Base-by-base conservation (phyloP, 2,113 vertebrate species). In the Tauraco erythrolophus region DNA sequence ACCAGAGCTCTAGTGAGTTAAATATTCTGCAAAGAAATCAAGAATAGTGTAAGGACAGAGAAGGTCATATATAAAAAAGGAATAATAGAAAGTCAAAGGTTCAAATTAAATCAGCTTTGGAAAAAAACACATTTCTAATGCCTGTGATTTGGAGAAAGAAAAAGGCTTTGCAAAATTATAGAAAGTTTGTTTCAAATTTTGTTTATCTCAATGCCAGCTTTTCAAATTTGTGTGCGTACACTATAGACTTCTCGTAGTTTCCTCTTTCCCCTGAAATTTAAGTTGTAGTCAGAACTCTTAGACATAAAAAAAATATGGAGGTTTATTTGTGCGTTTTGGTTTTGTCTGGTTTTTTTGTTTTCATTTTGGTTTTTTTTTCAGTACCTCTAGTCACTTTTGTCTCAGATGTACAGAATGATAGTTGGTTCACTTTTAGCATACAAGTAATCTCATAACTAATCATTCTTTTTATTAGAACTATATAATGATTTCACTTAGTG, bases 141-240 rank as follows among this genome's bases (percentile, higher is more conserved):
- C 4, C 6, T 43, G 12, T 62, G n/a, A 35, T 84, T 30, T 56
- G 61, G 27, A 71, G 43, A 60, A 88, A 48, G 19, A 60, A 81
- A 71, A 77, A 33, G 14, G 1, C 5, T 84, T 78, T 19, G 1
- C 10, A 75, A 75, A 5, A 37, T 18, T 46, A 2, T 16, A 60
- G 50, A 81, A 87, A 77, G 0, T 41, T 75, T 87, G 15, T 2
- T 11, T n/a, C 17, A 43, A 62, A 13, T 50, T 68, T 64, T 86
- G 5, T n/a, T 79, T 71, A 19, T 46, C 60, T 8, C 48, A 23
- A 15, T 12, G 48, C 19, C 33, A 81, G 7, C 4, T 84, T 80
- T 84, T 62, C 28, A 68, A 62, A 76, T 9, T 30, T 75, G 23
- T 35, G 2, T 19, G 6, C 0, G 0, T 46, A 18, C 5, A 3